Evolutionary conservation across 1,140 invertebrate species (phyloP), one percentile per base, ranked within the genome.

Genomic region (Pararge aegeria): DNA sequence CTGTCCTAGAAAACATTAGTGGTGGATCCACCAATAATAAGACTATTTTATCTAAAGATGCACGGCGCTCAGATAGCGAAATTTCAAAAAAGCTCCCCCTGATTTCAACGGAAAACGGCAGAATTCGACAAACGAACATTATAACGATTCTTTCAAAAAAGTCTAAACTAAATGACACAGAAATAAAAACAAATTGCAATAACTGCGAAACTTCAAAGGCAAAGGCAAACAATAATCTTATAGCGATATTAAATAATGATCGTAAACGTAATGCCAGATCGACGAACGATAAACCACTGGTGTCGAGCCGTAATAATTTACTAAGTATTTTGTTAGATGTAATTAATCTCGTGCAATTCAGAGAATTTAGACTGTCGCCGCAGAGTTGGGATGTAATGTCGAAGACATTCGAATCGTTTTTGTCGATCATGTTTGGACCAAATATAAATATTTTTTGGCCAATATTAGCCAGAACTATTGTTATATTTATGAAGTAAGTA

Each of bases 341-440:
- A 6, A 42, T 9, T 16, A 42, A 18, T 42, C 38, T 42, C 2
- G 18, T 18, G 38, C 38, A 42, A 42, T 15, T 18, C 38, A 15
- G 38, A 5, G 1, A 5, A 4, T 42, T 18, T 7, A 42, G 13
- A 5, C 19, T 62, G 3, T 42, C 61, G 3, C 19, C 44, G 1
- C 19, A 37, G 3, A 55, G 29, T 3, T 56, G 48, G 13, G 12
- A 18, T 42, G 5, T 42, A 15, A 9, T 42, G 1, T 16, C 38
- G 18, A 40, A 15, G 9, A 53, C 42, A 16, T 18, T 65, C 38
- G 20, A 10, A 18, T n/a, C 10, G 4, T 16, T 65, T 0, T 12
- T 60, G n/a, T 29, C 57, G 16, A 5, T 56, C 16, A n/a, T 60
- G 0, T 65, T 65, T 20, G 63, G 63, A 30, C 48, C 46, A 4